phyloP scores from a whole-genome alignment of 2,113 vertebrate species.

The Rhinolophus ferrumequinum region DNA sequence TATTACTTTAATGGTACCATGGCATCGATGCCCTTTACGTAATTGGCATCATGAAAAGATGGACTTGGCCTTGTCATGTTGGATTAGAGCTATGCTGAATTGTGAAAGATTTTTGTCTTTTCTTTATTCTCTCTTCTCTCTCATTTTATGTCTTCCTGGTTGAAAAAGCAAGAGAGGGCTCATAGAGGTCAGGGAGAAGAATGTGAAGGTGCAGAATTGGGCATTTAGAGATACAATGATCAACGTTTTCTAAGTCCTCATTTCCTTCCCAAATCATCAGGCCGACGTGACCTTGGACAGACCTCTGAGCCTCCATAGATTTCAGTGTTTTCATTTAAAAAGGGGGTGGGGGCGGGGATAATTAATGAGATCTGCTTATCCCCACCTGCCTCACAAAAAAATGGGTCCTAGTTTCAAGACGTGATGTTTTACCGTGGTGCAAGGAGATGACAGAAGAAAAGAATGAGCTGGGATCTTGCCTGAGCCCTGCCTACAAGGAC shows the following conservation, averaged over 20 bases:
- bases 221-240: background rate
- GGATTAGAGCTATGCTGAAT: slow-evolving; percentile 78
- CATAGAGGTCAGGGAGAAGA: background rate
- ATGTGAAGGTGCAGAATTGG: background rate
- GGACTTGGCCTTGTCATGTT: slow-evolving; percentile 83
- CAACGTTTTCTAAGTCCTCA: background rate
- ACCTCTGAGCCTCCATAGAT: background rate
- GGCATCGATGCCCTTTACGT: slow-evolving; percentile 87
- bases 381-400: background rate
- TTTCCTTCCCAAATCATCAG: background rate
- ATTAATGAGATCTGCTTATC: background rate
- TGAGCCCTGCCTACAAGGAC: background rate
- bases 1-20: slow-evolving; percentile 81
- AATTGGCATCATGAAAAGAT: slow-evolving; percentile 85
- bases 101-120: slow-evolving; percentile 72
- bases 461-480: background rate
- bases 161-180: background rate
- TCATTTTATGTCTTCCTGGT: slow-evolving; percentile 12
- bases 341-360: background rate
- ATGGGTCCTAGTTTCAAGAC: background rate
- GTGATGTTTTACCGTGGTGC: background rate
- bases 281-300: background rate
- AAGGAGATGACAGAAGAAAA: background rate
- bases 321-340: background rate
- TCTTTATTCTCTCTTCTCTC: slow-evolving; percentile 49